Evolutionary conservation across 2,888 invertebrate species (phyloP), one percentile per base, ranked within the genome.

Genomic region (Electrophaes corylata): DNA sequence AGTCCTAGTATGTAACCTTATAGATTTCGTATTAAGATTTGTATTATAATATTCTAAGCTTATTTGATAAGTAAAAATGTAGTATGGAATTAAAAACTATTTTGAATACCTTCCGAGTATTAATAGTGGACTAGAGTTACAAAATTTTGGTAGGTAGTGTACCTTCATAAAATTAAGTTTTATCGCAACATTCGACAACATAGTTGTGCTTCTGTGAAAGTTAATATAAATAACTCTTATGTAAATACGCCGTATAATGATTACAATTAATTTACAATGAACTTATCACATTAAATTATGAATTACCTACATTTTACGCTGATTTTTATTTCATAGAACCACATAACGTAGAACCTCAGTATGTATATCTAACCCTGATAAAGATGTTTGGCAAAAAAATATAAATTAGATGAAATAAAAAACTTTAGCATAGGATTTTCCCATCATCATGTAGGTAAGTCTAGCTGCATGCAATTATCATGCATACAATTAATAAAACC

Each of bases 261-360:
- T 88, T 87, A 77, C 73, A 76, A 76, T 80, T n/a, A 6, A 6
- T 26, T 29, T 29, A 10, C 26, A 29, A 29, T 29, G 82, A 83
- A 82, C 80, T 86, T 87, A 84, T 88, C 81, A 83, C 82, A 89
- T 85, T 91, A 90, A 90, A 90, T 88, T 91, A 89, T 90, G 73
- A 78, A 89, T 80, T 57, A 66, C 56, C 14, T 37, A 35, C 35
- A 33, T 12, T 8, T 16, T 8, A 37, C 16, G 16, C 37, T 16
- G 37, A 3, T 37, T 37, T 37, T 37, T 16, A 37, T 37, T 37
- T 37, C 37, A 8, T 10, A 37, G 6, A 37, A 16, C 16, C 14
- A 0, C 16, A n/a, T n/a, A n/a, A n/a, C n/a, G n/a, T n/a, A n/a
- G n/a, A n/a, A n/a, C n/a, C n/a, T n/a, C n/a, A n/a, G n/a, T n/a